phyloP scores from a whole-genome alignment of 1,140 invertebrate genomes.

The Trinorchestia longiramus region DNA sequence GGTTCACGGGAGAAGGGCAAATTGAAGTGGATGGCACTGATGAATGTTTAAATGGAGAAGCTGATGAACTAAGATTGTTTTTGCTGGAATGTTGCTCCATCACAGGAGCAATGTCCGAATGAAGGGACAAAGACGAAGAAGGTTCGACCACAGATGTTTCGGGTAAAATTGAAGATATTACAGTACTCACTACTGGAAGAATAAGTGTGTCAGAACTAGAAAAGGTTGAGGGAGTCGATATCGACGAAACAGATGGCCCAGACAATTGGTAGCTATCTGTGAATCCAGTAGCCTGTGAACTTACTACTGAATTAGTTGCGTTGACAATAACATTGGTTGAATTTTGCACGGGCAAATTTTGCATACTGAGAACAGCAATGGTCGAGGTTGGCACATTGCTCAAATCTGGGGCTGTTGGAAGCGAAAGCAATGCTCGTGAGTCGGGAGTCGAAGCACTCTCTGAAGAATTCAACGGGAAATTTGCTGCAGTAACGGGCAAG shows the following conservation, averaged over 20 bases:
- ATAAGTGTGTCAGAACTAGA: background rate
- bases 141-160: background rate
- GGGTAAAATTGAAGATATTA: background rate
- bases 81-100: background rate
- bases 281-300: background rate
- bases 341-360: background rate
- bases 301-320: background rate
- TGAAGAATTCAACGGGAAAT: background rate
- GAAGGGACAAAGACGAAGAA: background rate
- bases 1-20: background rate
- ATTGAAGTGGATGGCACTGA: background rate
- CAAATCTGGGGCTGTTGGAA: background rate
- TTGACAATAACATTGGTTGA: background rate
- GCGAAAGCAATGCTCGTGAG: background rate
- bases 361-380: background rate
- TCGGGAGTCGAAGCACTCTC: background rate
- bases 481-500: background rate
- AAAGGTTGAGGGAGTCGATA: background rate
- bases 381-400: background rate
- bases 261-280: background rate
- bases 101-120: background rate
- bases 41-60: background rate
- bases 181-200: background rate
- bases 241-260: background rate
- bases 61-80: background rate